These are phyloP conservation scores for Jacana jacana DNA, from an alignment of 2,113 vertebrate species.

Conservation along the genomic window DNA sequence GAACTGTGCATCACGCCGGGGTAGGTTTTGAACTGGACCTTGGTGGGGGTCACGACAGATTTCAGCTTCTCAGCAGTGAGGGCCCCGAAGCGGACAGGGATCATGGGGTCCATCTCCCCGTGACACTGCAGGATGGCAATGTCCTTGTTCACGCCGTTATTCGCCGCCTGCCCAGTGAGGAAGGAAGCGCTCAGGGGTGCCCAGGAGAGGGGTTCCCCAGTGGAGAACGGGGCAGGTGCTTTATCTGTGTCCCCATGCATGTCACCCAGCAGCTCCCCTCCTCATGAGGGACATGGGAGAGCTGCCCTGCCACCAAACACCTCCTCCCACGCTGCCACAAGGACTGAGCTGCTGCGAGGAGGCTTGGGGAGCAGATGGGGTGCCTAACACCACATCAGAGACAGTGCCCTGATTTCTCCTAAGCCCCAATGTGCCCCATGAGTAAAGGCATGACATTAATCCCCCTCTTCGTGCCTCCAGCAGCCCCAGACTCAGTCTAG, in stretches of 20 bases:
- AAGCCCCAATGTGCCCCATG: neutral
- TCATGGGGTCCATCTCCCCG: slow-evolving; percentile 90
- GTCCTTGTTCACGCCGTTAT: slow-evolving; percentile 83
- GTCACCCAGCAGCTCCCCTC: neutral
- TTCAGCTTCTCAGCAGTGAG: slow-evolving; percentile 92
- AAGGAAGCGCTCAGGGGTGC: neutral
- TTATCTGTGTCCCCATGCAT: neutral
- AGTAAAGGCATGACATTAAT: neutral
- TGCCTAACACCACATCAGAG: fast-evolving
- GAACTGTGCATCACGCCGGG: slow-evolving; percentile 89
- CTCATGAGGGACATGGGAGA: fast-evolving
- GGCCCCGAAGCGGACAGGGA: slow-evolving; percentile 86
- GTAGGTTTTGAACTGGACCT: slow-evolving; percentile 90
- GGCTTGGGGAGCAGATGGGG: neutral
- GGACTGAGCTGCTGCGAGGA: neutral
- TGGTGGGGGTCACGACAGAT: slow-evolving; percentile 82
- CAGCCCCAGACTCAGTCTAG: neutral
- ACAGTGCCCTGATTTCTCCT: neutral
- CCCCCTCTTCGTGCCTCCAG: neutral
- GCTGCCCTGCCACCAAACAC: neutral
- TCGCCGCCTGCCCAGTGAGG: slow-evolving; percentile 78
- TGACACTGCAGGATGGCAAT: slow-evolving; percentile 95
- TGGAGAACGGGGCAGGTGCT: fast-evolving
- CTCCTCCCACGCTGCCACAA: neutral
- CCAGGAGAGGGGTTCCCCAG: neutral